These are phyloP conservation scores for Acrocyrtus sp. DNA, from an alignment of 2,888 invertebrate genomes.

Conservation along the genomic window DNA sequence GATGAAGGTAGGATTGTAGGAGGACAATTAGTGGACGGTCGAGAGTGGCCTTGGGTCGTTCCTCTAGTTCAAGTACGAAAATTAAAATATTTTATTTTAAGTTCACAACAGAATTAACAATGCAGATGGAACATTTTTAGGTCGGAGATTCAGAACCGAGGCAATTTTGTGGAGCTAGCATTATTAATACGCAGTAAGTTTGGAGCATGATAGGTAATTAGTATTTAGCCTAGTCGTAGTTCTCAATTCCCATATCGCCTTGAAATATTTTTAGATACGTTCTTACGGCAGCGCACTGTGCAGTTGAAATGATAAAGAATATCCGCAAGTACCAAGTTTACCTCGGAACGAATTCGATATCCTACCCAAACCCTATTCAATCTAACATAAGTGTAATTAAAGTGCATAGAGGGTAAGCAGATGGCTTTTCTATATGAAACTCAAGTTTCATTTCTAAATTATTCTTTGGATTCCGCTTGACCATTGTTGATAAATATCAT, in stretches of 20 bases:
- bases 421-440: not conserved
- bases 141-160: not conserved
- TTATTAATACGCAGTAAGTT: conserved; percentile 36
- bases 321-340: conserved; percentile 9
- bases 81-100: not conserved
- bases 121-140: not conserved
- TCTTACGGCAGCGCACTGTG: conserved; percentile 31
- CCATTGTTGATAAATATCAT: not conserved
- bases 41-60: conserved; percentile 36
- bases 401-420: conserved; percentile 33
- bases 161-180: conserved; percentile 34
- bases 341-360: conserved; percentile 32
- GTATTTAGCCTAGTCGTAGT: too few relatives aligned
- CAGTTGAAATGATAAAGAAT: conserved; percentile 10
- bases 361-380: conserved; percentile 13
- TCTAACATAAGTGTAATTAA: conserved; percentile 18
- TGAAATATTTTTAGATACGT: conserved; percentile 17
- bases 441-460: too few relatives aligned
- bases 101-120: not conserved
- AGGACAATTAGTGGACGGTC: conserved; percentile 18
- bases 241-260: not conserved
- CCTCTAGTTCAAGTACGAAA: conserved; percentile 21
- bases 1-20: conserved; percentile 32
- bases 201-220: too few relatives aligned
- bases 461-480: not conserved